phyloP scores from a whole-genome alignment of 2,113 vertebrate genomes.

The Camelus bactrianus region DNA sequence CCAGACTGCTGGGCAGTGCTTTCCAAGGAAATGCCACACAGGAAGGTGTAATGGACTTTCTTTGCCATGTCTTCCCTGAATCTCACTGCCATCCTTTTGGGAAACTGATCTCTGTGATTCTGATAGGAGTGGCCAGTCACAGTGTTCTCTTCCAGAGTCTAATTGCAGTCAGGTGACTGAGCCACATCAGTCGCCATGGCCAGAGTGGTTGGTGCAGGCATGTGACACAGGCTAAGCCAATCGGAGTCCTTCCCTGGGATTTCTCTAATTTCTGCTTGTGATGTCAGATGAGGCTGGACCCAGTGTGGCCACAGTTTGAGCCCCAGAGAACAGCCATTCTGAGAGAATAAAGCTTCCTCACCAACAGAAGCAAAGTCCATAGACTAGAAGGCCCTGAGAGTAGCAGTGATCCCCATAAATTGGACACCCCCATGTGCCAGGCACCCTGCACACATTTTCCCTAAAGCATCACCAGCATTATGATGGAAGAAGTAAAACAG shows the following conservation, averaged over 20 bases:
- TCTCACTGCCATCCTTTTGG: neutral
- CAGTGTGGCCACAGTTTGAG: accelerated
- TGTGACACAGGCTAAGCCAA: neutral
- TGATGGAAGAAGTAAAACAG: neutral
- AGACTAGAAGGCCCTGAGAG: neutral
- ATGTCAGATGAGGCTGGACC: neutral
- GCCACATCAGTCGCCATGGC: neutral
- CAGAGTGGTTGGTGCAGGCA: neutral
- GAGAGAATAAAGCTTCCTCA: neutral
- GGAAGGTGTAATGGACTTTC: too few species aligned
- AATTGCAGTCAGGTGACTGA: neutral
- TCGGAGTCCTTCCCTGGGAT: neutral
- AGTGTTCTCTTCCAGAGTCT: neutral
- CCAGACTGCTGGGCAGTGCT: neutral
- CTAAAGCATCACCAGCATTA: neutral
- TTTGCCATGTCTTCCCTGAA: neutral
- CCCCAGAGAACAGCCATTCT: neutral
- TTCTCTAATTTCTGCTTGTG: neutral
- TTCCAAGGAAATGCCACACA: neutral
- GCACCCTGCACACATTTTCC: neutral
- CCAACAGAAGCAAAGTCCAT: neutral
- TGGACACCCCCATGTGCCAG: neutral
- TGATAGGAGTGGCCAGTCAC: too few species aligned
- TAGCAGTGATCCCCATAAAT: too few species aligned
- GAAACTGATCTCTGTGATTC: neutral